phyloP scores from a whole-genome alignment of 2,888 invertebrate genomes.

The Galeopsomyia nigrocyanea region DNA sequence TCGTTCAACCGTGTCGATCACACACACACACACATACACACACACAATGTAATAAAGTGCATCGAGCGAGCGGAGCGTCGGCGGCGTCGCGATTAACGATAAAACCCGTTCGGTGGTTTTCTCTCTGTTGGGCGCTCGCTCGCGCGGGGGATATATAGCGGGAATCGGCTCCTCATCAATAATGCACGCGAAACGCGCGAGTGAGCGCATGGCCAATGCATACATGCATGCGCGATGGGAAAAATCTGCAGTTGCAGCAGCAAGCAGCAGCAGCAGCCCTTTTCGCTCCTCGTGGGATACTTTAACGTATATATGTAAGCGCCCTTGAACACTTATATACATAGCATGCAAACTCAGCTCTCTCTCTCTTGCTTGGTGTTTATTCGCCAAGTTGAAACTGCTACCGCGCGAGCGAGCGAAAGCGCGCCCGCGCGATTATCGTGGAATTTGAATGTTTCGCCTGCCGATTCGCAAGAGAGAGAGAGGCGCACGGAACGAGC shows the following conservation, averaged over 20 bases:
- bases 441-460: too few relatives aligned
- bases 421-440: too few relatives aligned
- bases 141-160: constrained; percentile 5
- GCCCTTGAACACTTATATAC: too few relatives aligned
- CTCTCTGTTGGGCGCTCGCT: too few relatives aligned
- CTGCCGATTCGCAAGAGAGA: too few relatives aligned
- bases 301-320: too few relatives aligned
- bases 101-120: constrained; percentile 9
- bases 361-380: too few relatives aligned
- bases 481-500: too few relatives aligned
- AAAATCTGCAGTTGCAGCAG: constrained; percentile 24
- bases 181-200: neutral
- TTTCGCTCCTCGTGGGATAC: too few relatives aligned
- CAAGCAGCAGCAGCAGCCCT: constrained; percentile 12
- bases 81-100: constrained; percentile 18
- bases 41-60: neutral
- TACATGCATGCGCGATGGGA: neutral
- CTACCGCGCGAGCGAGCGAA: too few relatives aligned
- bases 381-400: too few relatives aligned
- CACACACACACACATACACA: constrained; percentile 4
- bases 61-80: neutral
- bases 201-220: neutral
- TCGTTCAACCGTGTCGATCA: neutral
- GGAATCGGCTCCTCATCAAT: constrained; percentile 2
- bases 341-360: too few relatives aligned